These are phyloP conservation scores for Corydoras maculifer DNA, from an alignment of 2,113 vertebrate species.

Conservation along the genomic window DNA sequence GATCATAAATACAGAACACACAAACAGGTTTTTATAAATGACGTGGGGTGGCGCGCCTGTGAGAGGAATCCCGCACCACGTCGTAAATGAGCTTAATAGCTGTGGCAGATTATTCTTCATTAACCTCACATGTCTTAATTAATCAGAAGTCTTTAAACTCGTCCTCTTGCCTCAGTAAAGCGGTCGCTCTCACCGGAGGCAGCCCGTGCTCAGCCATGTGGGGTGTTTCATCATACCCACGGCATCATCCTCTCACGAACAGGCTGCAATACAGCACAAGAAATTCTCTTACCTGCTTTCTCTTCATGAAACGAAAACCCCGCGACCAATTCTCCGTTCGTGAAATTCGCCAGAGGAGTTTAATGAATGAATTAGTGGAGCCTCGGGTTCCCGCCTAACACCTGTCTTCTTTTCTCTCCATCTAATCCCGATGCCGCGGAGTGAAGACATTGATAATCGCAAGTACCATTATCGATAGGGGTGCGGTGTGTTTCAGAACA, in stretches of 20 bases:
- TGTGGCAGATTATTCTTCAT: constrained; percentile 6
- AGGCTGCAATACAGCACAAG: neutral
- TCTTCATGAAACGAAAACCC: neutral
- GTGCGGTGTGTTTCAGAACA: no score
- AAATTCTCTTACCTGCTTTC: neutral
- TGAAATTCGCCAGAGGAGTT: no score
- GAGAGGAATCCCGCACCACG: constrained; percentile 2
- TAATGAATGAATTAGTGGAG: neutral
- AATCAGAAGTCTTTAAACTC: neutral
- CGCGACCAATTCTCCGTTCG: no score
- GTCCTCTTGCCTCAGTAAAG: neutral
- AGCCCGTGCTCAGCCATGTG: constrained; percentile 43
- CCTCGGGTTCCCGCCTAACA: neutral
- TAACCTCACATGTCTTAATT: neutral
- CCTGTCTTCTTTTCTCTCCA: neutral
- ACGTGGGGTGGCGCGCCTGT: constrained; percentile 5
- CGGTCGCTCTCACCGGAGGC: neutral
- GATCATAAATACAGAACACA: neutral
- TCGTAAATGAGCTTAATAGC: constrained; percentile 54
- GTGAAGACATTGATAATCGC: no score
- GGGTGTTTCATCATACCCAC: constrained; percentile 63
- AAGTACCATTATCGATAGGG: no score
- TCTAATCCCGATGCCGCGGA: neutral
- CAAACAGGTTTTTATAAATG: neutral
- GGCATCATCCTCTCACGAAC: constrained; percentile 39